Evolutionary conservation across 1,140 invertebrate species (phyloP).

Genomic region (Bombus waltoni): DNA sequence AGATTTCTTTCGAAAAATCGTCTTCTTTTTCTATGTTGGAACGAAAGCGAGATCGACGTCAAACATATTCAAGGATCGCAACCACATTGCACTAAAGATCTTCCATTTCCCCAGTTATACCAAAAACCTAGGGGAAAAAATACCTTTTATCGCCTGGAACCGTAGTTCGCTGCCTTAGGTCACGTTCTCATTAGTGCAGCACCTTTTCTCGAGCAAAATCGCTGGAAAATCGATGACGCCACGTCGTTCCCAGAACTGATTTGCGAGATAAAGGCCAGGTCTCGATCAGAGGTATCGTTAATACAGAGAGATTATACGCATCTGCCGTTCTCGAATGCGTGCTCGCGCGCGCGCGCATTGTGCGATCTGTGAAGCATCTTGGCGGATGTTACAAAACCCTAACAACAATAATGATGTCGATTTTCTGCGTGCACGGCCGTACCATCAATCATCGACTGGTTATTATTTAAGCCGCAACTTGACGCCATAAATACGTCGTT

Average conservation of each 20-base stretch:
- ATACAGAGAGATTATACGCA: conserved; percentile 73
- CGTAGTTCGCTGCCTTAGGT: not conserved
- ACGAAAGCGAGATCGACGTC: too few species aligned
- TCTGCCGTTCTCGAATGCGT: conserved; percentile 64
- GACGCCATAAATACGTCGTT: conserved; percentile 82
- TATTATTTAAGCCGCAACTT: conserved; percentile 82
- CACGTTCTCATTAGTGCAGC: not conserved
- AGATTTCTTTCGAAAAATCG: too few species aligned
- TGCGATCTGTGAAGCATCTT: conserved; percentile 71
- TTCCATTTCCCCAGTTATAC: not conserved
- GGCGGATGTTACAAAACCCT: conserved; percentile 72
- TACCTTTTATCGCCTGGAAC: not conserved
- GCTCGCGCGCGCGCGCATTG: conserved; percentile 32
- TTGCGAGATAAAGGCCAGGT: conserved; percentile 36
- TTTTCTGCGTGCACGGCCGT: conserved; percentile 76
- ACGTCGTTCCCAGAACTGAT: conserved; percentile 34
- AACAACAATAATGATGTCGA: conserved; percentile 81
- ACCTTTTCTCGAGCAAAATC: not conserved
- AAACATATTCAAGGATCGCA: too few species aligned
- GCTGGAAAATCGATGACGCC: conserved; percentile 8
- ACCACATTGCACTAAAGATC: not conserved
- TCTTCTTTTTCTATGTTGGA: too few species aligned
- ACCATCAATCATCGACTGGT: conserved; percentile 81
- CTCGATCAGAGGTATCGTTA: conserved; percentile 56
- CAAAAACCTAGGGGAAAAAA: too few species aligned